Percentiles rank a stretch among this genome's conserved stretches.
These are phyloP conservation scores for Ahaetulla prasina DNA, from an alignment of 2,113 vertebrate species.

Conservation along the genomic window DNA sequence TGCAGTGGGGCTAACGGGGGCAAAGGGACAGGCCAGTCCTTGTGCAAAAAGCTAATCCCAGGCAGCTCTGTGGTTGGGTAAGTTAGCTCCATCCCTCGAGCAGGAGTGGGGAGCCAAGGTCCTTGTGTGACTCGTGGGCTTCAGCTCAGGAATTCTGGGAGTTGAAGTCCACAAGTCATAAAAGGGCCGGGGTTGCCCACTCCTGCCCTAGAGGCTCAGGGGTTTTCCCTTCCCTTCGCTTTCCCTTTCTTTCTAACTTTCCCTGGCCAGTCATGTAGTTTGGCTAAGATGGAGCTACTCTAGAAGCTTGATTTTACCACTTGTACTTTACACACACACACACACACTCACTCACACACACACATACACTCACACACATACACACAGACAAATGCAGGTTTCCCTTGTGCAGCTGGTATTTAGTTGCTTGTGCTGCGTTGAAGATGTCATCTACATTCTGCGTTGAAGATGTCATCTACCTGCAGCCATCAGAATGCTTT, in stretches of 20 bases:
- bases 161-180: too few relatives aligned
- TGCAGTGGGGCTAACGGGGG: background rate
- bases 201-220: background rate
- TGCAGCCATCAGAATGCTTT: background rate
- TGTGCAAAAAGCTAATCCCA: background rate
- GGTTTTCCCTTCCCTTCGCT: fast-evolving
- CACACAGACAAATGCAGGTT: too few relatives aligned
- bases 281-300: too few relatives aligned
- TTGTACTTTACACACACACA: too few relatives aligned
- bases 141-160: too few relatives aligned
- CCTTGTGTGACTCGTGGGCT: background rate
- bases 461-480: too few relatives aligned
- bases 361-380: too few relatives aligned
- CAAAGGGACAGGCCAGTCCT: background rate
- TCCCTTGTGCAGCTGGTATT: background rate
- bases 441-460: background rate
- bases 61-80: background rate
- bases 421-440: background rate
- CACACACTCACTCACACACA: background rate
- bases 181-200: too few relatives aligned
- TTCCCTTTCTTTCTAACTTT: fast-evolving
- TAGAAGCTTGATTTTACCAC: too few relatives aligned
- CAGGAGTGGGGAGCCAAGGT: too few relatives aligned
- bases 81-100: background rate
- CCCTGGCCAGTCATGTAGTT: too few relatives aligned